Evolutionary conservation across 2,888 invertebrate species (phyloP).

Genomic region (Unio delphinus): DNA sequence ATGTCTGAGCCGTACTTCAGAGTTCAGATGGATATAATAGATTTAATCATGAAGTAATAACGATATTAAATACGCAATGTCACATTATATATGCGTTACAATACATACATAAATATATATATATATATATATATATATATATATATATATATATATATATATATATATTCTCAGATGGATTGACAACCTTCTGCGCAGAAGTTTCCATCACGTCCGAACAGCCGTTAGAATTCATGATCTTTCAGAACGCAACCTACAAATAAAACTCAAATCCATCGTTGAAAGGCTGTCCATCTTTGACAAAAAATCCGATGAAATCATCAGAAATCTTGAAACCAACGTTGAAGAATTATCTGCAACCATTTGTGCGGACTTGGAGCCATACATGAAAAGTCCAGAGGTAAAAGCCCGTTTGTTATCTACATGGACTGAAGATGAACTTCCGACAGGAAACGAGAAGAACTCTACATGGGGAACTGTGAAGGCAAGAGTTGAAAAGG

Average conservation of each 20-base stretch:
- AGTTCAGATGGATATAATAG: too few species aligned
- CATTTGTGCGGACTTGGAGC: slow-evolving; percentile 22
- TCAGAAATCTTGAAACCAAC: slow-evolving; percentile 17
- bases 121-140: too few species aligned
- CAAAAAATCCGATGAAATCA: slow-evolving; percentile 27
- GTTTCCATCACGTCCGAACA: slow-evolving; percentile 43
- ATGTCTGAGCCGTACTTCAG: too few species aligned
- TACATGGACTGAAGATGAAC: slow-evolving; percentile 37
- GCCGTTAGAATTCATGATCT: slow-evolving; percentile 41
- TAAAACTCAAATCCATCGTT: slow-evolving; percentile 22
- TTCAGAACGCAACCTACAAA: slow-evolving; percentile 40
- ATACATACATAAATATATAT: too few species aligned
- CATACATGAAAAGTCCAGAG: slow-evolving; percentile 21
- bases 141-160: too few species aligned
- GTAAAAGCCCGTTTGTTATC: slow-evolving; percentile 25
- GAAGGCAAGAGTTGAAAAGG: slow-evolving; percentile 24
- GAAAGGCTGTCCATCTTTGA: slow-evolving; percentile 32
- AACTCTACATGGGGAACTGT: slow-evolving; percentile 24
- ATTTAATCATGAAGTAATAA: too few species aligned
- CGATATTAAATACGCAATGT: too few species aligned
- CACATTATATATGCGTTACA: too few species aligned
- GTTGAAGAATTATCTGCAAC: slow-evolving; percentile 26
- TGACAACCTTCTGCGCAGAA: slow-evolving; percentile 44
- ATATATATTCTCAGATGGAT: slow-evolving; percentile 48
- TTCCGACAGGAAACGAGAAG: slow-evolving; percentile 18